Conservation (phyloP, 2,797 vertebrate species). For the Sebastes iracundus region DNA sequence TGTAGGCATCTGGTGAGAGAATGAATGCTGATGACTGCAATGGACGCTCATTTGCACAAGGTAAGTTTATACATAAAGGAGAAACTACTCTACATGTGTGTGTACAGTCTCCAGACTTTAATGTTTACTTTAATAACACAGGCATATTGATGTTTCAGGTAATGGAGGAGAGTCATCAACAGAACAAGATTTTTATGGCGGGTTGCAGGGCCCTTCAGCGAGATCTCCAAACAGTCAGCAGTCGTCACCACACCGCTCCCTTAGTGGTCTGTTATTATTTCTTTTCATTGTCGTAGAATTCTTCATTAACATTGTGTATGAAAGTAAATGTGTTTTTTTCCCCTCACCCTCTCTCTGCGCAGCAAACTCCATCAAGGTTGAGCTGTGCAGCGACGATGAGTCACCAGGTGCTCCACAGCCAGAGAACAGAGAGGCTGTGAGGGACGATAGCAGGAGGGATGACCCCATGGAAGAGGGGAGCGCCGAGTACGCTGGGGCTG, state of each 20-base stretch:
- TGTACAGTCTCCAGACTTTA: slow-evolving; percentile 23
- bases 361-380: slow-evolving; percentile 97
- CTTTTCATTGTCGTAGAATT: neutral
- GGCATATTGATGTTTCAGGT: slow-evolving; percentile 81
- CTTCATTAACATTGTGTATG: neutral
- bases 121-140: slow-evolving; percentile 38
- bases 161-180: slow-evolving; percentile 92
- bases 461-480: slow-evolving; percentile 83
- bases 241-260: slow-evolving; percentile 90
- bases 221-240: slow-evolving; percentile 94
- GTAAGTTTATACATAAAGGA: slow-evolving; percentile 68
- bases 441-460: slow-evolving; percentile 83
- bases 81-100: slow-evolving; percentile 6
- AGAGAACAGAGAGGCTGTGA: slow-evolving; percentile 85
- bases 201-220: slow-evolving; percentile 86
- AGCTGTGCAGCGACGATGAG: slow-evolving; percentile 95
- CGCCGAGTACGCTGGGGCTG: slow-evolving; percentile 77
- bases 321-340: slow-evolving; percentile 1
- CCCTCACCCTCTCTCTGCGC: slow-evolving; percentile 5
- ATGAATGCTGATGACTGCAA: slow-evolving; percentile 97
- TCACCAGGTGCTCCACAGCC: slow-evolving; percentile 84
- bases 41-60: slow-evolving; percentile 90
- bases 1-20: slow-evolving; percentile 86
- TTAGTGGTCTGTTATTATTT: slow-evolving; percentile 85
- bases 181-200: slow-evolving; percentile 91